These are phyloP conservation scores for Drosophila hamatofila DNA, from an alignment of 2,888 invertebrate genomes.

Conservation along the genomic window DNA sequence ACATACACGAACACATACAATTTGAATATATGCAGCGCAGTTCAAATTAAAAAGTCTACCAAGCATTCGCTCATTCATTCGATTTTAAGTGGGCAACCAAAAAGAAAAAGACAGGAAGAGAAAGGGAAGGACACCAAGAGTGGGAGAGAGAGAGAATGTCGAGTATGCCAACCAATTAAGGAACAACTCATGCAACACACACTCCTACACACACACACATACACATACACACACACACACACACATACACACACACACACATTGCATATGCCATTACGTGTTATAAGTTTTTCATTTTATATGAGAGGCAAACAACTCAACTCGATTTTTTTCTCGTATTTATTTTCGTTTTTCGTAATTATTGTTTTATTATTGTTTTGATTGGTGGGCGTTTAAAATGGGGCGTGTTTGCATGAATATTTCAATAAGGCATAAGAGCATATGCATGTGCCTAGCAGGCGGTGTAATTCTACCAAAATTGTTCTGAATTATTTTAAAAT, in stretches of 20 bases:
- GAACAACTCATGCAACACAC: slow-evolving; percentile 21
- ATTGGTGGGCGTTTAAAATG: neutral
- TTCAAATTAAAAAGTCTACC: slow-evolving; percentile 65
- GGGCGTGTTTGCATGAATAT: slow-evolving; percentile 17
- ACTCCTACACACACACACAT: slow-evolving; percentile 2
- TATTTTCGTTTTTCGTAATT: slow-evolving; percentile 8
- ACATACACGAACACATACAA: neutral
- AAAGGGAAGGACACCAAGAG: neutral
- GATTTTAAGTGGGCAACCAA: slow-evolving; percentile 54
- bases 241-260: slow-evolving; percentile 24
- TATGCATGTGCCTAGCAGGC: neutral
- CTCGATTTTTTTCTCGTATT: slow-evolving; percentile 8
- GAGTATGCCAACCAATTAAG: slow-evolving; percentile 32
- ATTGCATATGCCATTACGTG: slow-evolving; percentile 44
- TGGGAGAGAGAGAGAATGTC: too few species aligned
- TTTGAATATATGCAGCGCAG: slow-evolving; percentile 46
- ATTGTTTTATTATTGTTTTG: slow-evolving; percentile 31
- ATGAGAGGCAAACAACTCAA: slow-evolving; percentile 24
- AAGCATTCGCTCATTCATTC: slow-evolving; percentile 56
- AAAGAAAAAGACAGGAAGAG: neutral
- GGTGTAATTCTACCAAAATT: slow-evolving; percentile 1
- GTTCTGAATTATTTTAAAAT: neutral
- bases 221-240: neutral
- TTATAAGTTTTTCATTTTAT: slow-evolving; percentile 26
- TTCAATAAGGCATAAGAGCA: slow-evolving; percentile 4